phyloP scores from a whole-genome alignment of 1,140 invertebrate species.

The Lutraria rhynchaena region DNA sequence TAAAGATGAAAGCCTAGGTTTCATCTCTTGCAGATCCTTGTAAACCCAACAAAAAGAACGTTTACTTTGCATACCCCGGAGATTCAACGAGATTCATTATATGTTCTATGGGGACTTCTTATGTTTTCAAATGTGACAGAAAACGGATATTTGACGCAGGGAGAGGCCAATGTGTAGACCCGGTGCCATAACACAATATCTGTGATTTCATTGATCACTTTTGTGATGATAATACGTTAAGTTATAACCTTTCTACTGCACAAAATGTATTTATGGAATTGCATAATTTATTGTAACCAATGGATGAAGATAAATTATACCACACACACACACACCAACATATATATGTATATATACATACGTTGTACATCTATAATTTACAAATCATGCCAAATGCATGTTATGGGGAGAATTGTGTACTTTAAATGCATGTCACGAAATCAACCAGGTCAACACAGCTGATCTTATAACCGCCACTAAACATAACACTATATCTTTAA shows the following conservation, averaged over 20 bases:
- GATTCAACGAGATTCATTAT: slow-evolving; percentile 49
- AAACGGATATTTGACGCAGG: slow-evolving; percentile 18
- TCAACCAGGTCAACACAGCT: too few relatives aligned
- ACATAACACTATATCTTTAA: too few relatives aligned
- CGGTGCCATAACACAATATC: not conserved
- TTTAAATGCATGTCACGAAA: too few relatives aligned
- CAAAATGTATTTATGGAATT: not conserved
- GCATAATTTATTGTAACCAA: not conserved
- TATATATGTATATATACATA: too few relatives aligned
- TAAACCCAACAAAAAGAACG: slow-evolving; percentile 55
- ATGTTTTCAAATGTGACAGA: slow-evolving; percentile 46
- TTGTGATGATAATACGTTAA: not conserved
- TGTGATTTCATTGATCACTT: not conserved
- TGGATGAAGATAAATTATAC: too few relatives aligned
- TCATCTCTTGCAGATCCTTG: slow-evolving; percentile 51
- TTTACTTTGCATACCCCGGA: slow-evolving; percentile 42
- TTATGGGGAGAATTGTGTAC: too few relatives aligned
- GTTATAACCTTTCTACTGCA: not conserved
- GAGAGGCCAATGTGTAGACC: slow-evolving; percentile 37
- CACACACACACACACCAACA: too few relatives aligned
- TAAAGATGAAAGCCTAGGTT: too few relatives aligned
- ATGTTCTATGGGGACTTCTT: slow-evolving; percentile 42
- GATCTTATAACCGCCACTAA: too few relatives aligned
- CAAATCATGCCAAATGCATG: too few relatives aligned
- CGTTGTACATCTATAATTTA: too few relatives aligned